Evolutionary conservation across 2,888 invertebrate species (phyloP), one percentile per base, ranked within the genome.

Genomic region (Prionchulus punctatus): DNA sequence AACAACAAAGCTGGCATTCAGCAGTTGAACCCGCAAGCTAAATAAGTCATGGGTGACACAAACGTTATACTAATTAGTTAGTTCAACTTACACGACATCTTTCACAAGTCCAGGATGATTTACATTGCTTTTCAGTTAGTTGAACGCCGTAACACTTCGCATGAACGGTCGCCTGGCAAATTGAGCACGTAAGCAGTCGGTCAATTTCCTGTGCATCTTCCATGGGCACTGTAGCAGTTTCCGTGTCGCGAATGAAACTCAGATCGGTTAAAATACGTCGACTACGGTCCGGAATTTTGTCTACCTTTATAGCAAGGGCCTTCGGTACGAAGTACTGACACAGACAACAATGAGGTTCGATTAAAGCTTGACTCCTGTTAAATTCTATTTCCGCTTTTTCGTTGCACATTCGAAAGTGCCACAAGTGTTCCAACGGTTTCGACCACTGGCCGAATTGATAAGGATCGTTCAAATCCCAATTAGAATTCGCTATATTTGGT

Each of bases 81-180:
- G n/a, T n/a, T n/a, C n/a, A n/a, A 18, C 23, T 49, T 49, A 49
- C 50, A 26, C 28, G 26, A 30, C 50, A 49, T 49, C 50, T 26
- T 15, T 49, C 50, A 30, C 50, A 49, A 12, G 26, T 23, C 50
- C 50, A 49, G 4, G 12, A n/a, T 7, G 23, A 12, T 7, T 45
- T 23, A 23, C 23, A 12, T 45, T 23, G 18, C 18, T n/a, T 12
- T 45, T n/a, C 45, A 7, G 45, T n/a, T 18, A 7, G 36, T 58
- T 56, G 4, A 7, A 45, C 23, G 7, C 45, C 45, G 57, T 61
- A 66, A 51, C 65, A 66, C 15, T 75, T 75, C 1, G 78, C 76
- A 65, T 81, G 81, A 15, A 80, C 79, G 60, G 78, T 77, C 7
- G 80, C 74, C 59, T 73, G 70, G 65, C 80, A 80, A 47, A 72